A percentile compares a stretch with the other conserved stretches of the same genome.
phyloP scores from a whole-genome alignment of 2,113 vertebrate species.

The Hyla sarda region DNA sequence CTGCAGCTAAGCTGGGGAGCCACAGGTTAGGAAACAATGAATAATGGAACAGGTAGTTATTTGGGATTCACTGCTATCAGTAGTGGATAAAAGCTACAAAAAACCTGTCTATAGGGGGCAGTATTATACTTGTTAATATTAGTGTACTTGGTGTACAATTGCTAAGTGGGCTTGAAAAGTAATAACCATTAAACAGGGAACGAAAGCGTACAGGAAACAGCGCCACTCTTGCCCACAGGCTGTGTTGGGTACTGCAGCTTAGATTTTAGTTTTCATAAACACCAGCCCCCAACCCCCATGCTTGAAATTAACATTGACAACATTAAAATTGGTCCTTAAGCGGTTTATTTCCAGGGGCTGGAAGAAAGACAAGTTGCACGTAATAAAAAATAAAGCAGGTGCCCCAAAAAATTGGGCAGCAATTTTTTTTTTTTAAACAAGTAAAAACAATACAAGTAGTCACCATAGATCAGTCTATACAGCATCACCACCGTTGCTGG shows the following conservation, averaged over 20 bases:
- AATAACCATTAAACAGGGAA: too few species aligned
- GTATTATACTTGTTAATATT: too few species aligned
- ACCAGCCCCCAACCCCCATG: too few species aligned
- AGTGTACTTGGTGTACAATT: neutral
- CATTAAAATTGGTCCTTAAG: neutral
- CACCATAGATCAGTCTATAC: slow-evolving; percentile 1
- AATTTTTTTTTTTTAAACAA: slow-evolving; percentile 24
- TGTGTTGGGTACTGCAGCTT: neutral
- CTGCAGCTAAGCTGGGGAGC: too few species aligned
- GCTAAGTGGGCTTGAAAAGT: neutral
- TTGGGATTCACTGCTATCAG: too few species aligned
- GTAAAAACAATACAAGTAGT: slow-evolving; percentile 25
- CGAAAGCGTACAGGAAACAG: neutral
- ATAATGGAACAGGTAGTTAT: too few species aligned
- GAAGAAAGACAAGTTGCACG: slow-evolving; percentile 29
- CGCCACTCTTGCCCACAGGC: neutral
- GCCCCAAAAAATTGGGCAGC: slow-evolving; percentile 29
- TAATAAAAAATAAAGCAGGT: slow-evolving; percentile 36
- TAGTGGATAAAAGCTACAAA: too few species aligned
- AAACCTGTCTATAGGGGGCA: too few species aligned
- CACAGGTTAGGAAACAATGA: too few species aligned
- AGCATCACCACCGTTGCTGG: neutral
- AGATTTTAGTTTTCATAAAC: neutral
- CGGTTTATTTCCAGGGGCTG: slow-evolving; percentile 17
- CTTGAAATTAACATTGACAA: neutral